A percentile compares a stretch with the other conserved stretches of the same genome.
Evolutionary conservation across 1,140 invertebrate species (phyloP).

Genomic region (Drosophila baimaii): DNA sequence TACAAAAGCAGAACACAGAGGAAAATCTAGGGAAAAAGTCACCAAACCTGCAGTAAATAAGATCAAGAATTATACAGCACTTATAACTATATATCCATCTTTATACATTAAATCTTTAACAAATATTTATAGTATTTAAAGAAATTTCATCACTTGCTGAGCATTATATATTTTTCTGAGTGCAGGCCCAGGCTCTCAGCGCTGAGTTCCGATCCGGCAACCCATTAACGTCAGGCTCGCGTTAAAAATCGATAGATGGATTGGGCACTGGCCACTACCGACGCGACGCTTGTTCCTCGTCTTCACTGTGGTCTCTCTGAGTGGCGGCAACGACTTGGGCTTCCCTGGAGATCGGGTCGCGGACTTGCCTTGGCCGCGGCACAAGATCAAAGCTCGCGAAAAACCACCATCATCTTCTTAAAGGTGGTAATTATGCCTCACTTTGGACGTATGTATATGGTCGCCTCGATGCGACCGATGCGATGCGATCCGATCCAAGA

Average conservation of each 20-base stretch:
- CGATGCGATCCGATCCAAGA: constrained; percentile 17
- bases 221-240: constrained; percentile 81
- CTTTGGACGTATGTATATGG: constrained; percentile 54
- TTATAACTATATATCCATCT: too few relatives aligned
- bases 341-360: constrained; percentile 36
- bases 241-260: constrained; percentile 84
- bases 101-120: too few relatives aligned
- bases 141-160: rapidly evolving
- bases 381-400: constrained; percentile 80
- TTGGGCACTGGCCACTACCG: constrained; percentile 65
- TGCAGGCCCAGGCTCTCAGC: constrained; percentile 5
- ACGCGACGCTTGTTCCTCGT: constrained; percentile 4
- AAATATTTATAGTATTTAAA: not conserved
- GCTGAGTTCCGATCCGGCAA: constrained; percentile 27
- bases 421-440: constrained; percentile 83
- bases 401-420: constrained; percentile 83
- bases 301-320: constrained; percentile 51
- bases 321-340: constrained; percentile 3
- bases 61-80: too few relatives aligned
- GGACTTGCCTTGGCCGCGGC: constrained; percentile 56
- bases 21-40: not conserved
- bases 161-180: not conserved
- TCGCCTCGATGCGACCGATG: constrained; percentile 31
- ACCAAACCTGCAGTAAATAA: too few relatives aligned
- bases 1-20: constrained; percentile 25